These are phyloP conservation scores for Tethea ocularis DNA, from an alignment of 2,888 invertebrate genomes.

Conservation along the genomic window DNA sequence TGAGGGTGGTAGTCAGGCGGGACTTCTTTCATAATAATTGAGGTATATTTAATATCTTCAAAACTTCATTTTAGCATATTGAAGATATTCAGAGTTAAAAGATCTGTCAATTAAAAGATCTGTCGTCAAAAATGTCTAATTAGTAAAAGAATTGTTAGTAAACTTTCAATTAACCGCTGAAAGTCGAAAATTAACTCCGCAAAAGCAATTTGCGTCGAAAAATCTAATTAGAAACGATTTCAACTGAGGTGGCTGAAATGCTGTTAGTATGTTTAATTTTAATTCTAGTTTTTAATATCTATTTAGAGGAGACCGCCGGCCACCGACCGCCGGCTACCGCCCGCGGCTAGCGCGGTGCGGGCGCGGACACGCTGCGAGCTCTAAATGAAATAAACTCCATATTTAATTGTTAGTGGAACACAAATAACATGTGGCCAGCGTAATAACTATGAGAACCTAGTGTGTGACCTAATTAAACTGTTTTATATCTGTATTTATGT, in stretches of 20 bases:
- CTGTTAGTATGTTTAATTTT: conserved; percentile 20
- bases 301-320: conserved; percentile 14
- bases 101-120: not conserved
- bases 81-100: too few species aligned
- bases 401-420: not conserved
- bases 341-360: not conserved
- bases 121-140: conserved; percentile 1
- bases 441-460: not conserved
- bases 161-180: not conserved
- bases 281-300: conserved; percentile 27
- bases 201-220: not conserved
- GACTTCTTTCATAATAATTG: too few species aligned
- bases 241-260: conserved; percentile 2
- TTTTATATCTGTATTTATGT: not conserved
- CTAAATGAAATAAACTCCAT: not conserved
- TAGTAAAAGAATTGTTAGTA: not conserved
- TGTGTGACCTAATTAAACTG: not conserved
- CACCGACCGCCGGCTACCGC: not conserved
- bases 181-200: not conserved
- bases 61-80: not conserved
- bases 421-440: not conserved
- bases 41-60: not conserved
- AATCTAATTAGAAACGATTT: not conserved
- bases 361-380: not conserved
- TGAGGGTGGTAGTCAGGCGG: too few species aligned